Percentiles rank a stretch among this genome's conserved stretches.
Conservation (phyloP, 2,797 vertebrate species). For the Chloroceryle inda region DNA sequence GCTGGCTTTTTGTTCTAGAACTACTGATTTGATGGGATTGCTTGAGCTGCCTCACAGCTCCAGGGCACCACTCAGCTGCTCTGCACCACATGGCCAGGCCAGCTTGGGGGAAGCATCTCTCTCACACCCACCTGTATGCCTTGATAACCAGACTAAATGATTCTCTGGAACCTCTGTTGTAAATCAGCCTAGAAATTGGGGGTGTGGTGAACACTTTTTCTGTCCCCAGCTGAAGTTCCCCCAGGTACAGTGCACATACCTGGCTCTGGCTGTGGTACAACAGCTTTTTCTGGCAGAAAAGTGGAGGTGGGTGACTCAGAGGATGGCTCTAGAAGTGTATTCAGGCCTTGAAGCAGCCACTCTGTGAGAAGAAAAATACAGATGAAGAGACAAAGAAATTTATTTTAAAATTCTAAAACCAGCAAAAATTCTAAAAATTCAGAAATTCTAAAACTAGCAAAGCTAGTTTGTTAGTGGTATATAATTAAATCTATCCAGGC, state of each 20-base stretch:
- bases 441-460: not conserved
- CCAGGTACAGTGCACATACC: fast-evolving
- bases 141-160: not conserved
- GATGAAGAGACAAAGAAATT: not conserved
- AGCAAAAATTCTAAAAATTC: no score
- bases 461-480: not conserved
- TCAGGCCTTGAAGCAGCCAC: not conserved
- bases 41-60: not conserved
- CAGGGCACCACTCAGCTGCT: not conserved
- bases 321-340: not conserved
- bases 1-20: conserved; percentile 32
- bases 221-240: not conserved
- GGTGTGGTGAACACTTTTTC: not conserved
- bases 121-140: not conserved
- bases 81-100: not conserved
- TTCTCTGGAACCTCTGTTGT: not conserved
- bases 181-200: not conserved
- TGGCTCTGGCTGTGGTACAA: not conserved
- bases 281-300: not conserved
- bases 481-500: not conserved
- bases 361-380: not conserved
- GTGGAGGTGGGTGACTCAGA: not conserved
- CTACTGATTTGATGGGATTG: conserved; percentile 33
- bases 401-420: no score
- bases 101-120: not conserved